Evolutionary conservation across 2,797 vertebrate species (phyloP).

Genomic region (Acrossocheilus fasciatus): DNA sequence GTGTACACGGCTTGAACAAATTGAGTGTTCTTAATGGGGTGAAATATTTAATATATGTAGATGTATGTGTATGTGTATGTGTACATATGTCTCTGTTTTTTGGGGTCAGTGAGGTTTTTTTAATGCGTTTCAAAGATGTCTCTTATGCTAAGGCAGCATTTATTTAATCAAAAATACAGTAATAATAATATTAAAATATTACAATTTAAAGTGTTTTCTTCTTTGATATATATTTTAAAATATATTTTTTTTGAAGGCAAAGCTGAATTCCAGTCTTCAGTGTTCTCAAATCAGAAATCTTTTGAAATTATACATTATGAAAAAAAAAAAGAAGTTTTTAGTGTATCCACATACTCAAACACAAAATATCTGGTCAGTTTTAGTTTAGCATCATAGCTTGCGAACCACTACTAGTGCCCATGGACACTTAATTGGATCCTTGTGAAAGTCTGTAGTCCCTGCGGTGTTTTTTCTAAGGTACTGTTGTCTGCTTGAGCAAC

Average conservation of each 20-base stretch:
- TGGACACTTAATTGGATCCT: conserved; percentile 50
- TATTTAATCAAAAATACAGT: background rate
- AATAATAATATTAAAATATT: too few relatives aligned
- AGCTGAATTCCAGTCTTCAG: too few relatives aligned
- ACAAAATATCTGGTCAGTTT: background rate
- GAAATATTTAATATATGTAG: background rate
- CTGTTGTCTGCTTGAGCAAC: conserved; percentile 46
- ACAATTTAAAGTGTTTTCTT: too few relatives aligned
- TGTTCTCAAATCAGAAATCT: background rate
- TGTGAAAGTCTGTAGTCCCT: conserved; percentile 55
- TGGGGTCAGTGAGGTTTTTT: background rate
- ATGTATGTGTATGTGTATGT: too few relatives aligned
- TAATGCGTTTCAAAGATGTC: background rate
- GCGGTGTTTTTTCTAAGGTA: conserved; percentile 57
- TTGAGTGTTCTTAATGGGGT: background rate
- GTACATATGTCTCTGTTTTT: background rate
- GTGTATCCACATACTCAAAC: background rate
- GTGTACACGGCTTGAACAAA: background rate
- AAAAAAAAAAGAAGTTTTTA: background rate
- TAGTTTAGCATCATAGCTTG: conserved; percentile 10
- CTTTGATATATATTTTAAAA: too few relatives aligned
- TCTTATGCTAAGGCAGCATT: background rate
- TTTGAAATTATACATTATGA: background rate
- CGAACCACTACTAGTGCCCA: conserved; percentile 15
- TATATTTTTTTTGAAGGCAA: too few relatives aligned